Evolutionary conservation across 2,797 vertebrate genomes (phyloP).

Genomic region (Gallinago stenura): DNA sequence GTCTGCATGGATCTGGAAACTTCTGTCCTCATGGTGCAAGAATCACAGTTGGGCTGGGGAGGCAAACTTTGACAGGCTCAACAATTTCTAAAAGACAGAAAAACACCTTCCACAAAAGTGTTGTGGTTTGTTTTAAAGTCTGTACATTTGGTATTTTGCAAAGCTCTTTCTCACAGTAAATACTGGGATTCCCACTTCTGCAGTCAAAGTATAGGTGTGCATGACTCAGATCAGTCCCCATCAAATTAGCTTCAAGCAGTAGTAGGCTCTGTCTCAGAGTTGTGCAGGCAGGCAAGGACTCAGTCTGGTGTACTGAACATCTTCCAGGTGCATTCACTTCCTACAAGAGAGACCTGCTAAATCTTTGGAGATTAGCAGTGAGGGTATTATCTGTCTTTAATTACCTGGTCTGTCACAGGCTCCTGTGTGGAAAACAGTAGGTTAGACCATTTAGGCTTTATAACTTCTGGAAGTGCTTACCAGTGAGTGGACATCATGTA

Average conservation of each 20-base stretch:
- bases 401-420: neutral
- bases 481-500: neutral
- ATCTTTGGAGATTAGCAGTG: neutral
- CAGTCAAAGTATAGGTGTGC: neutral
- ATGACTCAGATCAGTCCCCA: fast-evolving
- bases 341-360: neutral
- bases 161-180: neutral
- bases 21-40: neutral
- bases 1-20: neutral
- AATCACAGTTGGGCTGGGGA: neutral
- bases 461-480: neutral
- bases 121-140: neutral
- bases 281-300: neutral
- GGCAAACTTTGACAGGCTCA: neutral
- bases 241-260: neutral
- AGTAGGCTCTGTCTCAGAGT: neutral
- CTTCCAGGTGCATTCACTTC: neutral
- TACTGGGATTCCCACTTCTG: neutral
- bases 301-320: neutral
- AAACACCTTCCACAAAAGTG: neutral
- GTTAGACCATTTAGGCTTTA: neutral
- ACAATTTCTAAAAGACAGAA: neutral
- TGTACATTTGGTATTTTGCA: neutral
- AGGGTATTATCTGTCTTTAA: neutral
- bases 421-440: fast-evolving